These are phyloP conservation scores for Callinectes sapidus DNA, from an alignment of 2,888 invertebrate species.

Conservation along the genomic window DNA sequence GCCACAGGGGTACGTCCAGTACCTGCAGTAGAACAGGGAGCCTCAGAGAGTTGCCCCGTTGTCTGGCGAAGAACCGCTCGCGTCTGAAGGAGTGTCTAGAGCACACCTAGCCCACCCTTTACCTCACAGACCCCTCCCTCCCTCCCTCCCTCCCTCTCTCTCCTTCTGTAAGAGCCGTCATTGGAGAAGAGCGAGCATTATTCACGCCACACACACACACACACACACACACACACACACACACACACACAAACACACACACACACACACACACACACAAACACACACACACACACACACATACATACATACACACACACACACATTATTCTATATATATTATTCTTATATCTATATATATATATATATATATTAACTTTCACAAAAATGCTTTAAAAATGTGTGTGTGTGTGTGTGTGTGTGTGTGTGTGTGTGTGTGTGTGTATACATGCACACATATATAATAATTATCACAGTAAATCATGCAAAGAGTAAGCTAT, in stretches of 20 bases:
- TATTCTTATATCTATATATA: constrained; percentile 51
- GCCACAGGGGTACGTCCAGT: not conserved
- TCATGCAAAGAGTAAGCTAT: too few relatives aligned
- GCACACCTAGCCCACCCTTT: not conserved
- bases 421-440: too few relatives aligned
- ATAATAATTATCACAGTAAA: too few relatives aligned
- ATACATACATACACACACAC: constrained; percentile 57
- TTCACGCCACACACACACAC: constrained; percentile 41
- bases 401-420: too few relatives aligned
- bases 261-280: constrained; percentile 51
- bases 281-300: constrained; percentile 56
- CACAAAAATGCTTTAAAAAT: too few relatives aligned
- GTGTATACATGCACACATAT: too few relatives aligned
- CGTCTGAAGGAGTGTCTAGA: not conserved
- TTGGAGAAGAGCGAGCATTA: not conserved
- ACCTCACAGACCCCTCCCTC: not conserved
- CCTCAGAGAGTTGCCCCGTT: not conserved
- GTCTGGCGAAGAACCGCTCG: not conserved
- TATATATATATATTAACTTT: constrained; percentile 40
- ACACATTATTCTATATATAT: constrained; percentile 61
- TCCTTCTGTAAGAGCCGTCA: not conserved
- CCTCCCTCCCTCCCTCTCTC: not conserved
- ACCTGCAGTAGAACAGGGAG: not conserved
- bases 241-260: constrained; percentile 52
- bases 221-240: constrained; percentile 48